A percentile compares a stretch with the other conserved stretches of the same genome.
Conservation (phyloP, 2,888 invertebrate genomes). For the Thumatha senex region DNA sequence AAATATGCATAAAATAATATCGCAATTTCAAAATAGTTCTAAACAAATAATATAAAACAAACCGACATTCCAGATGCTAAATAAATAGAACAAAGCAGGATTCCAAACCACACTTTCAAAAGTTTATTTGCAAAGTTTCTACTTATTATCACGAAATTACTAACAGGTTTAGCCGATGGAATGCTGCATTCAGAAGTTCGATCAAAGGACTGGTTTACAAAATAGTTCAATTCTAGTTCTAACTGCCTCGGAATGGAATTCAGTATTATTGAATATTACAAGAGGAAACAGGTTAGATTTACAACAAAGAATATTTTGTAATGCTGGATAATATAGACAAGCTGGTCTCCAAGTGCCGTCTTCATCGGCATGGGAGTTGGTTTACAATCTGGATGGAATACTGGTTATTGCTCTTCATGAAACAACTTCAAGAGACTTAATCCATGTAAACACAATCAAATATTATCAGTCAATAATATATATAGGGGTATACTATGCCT, state of each 20-base stretch:
- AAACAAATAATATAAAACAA: constrained; percentile 7
- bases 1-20: not conserved
- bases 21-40: not conserved
- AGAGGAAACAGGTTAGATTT: constrained; percentile 29
- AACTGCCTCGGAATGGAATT: constrained; percentile 50
- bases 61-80: constrained; percentile 3
- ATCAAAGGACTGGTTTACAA: constrained; percentile 65
- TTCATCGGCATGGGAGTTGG: no score
- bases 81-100: constrained; percentile 16
- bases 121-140: constrained; percentile 29
- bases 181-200: constrained; percentile 62
- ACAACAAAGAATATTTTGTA: not conserved
- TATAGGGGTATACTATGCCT: no score
- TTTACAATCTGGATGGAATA: no score
- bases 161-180: constrained; percentile 51
- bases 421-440: no score
- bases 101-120: constrained; percentile 32
- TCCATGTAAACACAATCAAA: no score
- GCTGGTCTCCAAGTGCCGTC: no score
- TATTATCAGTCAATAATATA: not conserved
- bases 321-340: no score
- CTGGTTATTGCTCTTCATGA: no score
- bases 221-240: constrained; percentile 62
- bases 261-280: constrained; percentile 38
- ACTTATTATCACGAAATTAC: constrained; percentile 34